Conservation (phyloP, 1,140 invertebrate genomes). For the Drosophila pallidifrons region DNA sequence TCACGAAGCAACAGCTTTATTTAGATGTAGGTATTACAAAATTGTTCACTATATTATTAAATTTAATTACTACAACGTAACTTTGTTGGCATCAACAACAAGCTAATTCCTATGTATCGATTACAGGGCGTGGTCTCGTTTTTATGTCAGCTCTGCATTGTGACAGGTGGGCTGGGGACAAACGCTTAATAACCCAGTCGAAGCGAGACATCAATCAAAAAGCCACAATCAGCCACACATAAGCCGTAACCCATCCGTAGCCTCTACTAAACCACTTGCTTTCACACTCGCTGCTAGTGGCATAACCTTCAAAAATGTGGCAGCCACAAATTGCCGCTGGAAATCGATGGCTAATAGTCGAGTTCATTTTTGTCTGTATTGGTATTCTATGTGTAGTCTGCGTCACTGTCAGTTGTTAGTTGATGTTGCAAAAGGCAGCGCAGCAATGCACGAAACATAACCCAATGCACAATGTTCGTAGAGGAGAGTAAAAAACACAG, state of each 20-base stretch:
- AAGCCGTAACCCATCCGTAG: background rate
- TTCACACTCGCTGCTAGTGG: constrained; percentile 3
- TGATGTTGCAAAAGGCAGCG: constrained; percentile 69
- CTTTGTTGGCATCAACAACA: background rate
- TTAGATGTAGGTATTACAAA: background rate
- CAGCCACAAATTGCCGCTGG: constrained; percentile 69
- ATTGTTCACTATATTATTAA: background rate
- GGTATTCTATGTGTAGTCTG: constrained; percentile 3
- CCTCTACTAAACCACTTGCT: constrained; percentile 22
- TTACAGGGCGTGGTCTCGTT: constrained; percentile 12
- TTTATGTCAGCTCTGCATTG: constrained; percentile 27
- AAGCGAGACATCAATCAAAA: constrained; percentile 50
- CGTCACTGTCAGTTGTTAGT: constrained; percentile 46
- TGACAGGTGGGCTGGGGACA: constrained; percentile 34
- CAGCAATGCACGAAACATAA: constrained; percentile 61
- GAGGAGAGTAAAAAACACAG: background rate
- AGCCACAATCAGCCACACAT: constrained; percentile 18
- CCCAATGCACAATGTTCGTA: constrained; percentile 2
- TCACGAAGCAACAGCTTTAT: background rate
- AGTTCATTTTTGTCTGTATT: constrained; percentile 18
- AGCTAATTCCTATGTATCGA: constrained; percentile 16
- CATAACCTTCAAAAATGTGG: constrained; percentile 64
- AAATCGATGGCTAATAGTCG: constrained; percentile 75
- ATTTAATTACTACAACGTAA: background rate
- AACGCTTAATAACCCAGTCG: constrained; percentile 39